These are phyloP conservation scores for Hyles euphorbiae DNA, from an alignment of 1,140 invertebrate genomes.

Conservation along the genomic window DNA sequence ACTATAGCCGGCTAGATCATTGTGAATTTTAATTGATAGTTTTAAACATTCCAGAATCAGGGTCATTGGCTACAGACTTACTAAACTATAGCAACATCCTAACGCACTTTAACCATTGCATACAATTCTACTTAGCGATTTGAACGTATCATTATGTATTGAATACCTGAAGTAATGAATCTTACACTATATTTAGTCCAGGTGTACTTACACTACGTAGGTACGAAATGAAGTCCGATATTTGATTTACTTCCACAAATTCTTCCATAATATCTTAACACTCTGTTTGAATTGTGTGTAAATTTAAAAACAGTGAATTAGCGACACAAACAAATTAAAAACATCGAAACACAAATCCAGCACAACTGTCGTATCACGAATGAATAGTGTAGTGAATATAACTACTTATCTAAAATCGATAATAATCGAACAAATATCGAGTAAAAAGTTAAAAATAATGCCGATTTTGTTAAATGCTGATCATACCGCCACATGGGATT, in stretches of 20 bases:
- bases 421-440: too few species aligned
- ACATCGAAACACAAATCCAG: constrained; percentile 4
- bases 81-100: too few species aligned
- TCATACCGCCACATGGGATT: too few species aligned
- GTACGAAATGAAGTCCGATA: constrained; percentile 78
- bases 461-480: too few species aligned
- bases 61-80: too few species aligned
- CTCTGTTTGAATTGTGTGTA: background rate
- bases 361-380: background rate
- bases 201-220: constrained; percentile 78
- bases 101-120: too few species aligned
- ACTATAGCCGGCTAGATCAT: too few species aligned
- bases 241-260: constrained; percentile 78
- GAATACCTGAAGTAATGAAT: background rate
- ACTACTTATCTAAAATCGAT: too few species aligned
- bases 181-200: background rate
- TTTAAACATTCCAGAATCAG: too few species aligned
- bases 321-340: background rate
- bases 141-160: background rate
- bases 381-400: too few species aligned
- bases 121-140: background rate
- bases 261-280: constrained; percentile 46
- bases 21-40: too few species aligned
- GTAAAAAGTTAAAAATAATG: too few species aligned
- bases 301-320: background rate